phyloP scores from a whole-genome alignment of 2,797 vertebrate species.

The Tachyglossus aculeatus region DNA sequence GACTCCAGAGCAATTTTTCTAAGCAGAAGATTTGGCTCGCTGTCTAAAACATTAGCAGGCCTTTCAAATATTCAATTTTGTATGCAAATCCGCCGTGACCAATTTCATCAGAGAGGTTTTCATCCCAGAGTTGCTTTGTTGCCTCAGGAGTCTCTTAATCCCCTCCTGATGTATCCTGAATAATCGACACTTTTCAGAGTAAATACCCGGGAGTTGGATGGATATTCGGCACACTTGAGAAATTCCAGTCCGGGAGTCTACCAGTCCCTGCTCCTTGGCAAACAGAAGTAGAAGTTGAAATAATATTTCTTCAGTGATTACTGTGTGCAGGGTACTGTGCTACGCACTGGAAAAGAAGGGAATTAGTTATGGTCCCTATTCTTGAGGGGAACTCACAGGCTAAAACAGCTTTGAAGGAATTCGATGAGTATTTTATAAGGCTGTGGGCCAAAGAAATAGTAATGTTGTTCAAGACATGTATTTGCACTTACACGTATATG shows the following conservation, averaged over 20 bases:
- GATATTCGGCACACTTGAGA: neutral
- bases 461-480: too few relatives aligned
- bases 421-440: too few relatives aligned
- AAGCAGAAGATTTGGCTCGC: too few relatives aligned
- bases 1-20: too few relatives aligned
- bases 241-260: conserved; percentile 2
- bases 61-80: neutral
- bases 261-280: too few relatives aligned
- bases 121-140: neutral
- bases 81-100: neutral
- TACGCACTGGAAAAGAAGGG: too few relatives aligned
- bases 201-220: neutral
- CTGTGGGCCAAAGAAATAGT: too few relatives aligned
- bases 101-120: neutral
- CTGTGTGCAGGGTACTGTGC: too few relatives aligned
- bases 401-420: neutral
- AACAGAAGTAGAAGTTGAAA: too few relatives aligned
- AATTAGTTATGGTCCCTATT: too few relatives aligned
- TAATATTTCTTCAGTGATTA: too few relatives aligned
- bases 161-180: neutral
- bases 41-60: neutral
- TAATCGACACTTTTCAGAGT: neutral
- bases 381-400: conserved; percentile 11
- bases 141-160: neutral
- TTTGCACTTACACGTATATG: too few relatives aligned